These are phyloP conservation scores for Enteromius mattozi DNA, from an alignment of 2,797 vertebrate species.

Conservation along the genomic window DNA sequence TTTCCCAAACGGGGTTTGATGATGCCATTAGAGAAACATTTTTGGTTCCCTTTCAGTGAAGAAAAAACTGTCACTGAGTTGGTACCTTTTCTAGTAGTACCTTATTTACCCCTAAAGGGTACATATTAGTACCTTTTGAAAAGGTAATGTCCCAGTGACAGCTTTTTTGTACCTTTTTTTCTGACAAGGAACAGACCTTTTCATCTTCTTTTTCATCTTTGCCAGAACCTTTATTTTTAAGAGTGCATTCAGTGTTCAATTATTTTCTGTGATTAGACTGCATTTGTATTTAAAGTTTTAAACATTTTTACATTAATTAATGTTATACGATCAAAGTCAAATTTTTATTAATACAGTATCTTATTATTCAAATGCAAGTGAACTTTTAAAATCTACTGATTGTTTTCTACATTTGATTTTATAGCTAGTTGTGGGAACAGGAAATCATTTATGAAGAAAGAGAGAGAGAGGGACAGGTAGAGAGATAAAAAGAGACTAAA, in stretches of 20 bases:
- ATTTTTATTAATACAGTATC: no score
- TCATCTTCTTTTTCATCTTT: no score
- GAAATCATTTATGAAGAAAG: slow-evolving; percentile 66
- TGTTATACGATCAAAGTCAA: no score
- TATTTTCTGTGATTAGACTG: neutral
- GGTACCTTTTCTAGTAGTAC: neutral
- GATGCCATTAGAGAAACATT: neutral
- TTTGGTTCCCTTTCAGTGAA: neutral
- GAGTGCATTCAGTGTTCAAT: neutral
- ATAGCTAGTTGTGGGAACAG: slow-evolving; percentile 56
- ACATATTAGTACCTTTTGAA: neutral
- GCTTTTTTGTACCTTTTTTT: neutral
- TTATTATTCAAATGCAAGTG: neutral
- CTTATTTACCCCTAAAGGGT: neutral
- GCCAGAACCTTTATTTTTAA: neutral
- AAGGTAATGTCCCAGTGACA: neutral
- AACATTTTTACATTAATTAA: neutral
- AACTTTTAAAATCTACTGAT: neutral
- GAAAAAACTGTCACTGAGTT: neutral
- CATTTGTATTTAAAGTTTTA: neutral
- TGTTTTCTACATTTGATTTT: neutral
- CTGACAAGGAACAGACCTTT: neutral
- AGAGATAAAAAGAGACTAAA: slow-evolving; percentile 13
- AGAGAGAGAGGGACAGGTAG: slow-evolving; percentile 63
- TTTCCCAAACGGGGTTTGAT: neutral